These are phyloP conservation scores for Rhyacophila evoluta DNA, from an alignment of 2,888 invertebrate species.

Conservation along the genomic window DNA sequence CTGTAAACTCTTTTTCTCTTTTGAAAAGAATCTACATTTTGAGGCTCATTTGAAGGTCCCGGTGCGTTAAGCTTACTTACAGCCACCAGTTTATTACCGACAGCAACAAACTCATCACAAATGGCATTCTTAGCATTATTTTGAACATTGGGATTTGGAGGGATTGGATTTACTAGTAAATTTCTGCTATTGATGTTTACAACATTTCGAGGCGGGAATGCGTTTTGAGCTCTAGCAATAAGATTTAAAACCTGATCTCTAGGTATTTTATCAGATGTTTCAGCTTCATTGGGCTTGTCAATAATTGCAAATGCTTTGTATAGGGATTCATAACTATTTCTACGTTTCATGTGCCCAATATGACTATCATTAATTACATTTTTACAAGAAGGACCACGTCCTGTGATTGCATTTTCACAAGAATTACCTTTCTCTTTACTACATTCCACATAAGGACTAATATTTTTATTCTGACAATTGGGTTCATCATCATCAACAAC, in stretches of 20 bases:
- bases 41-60: not conserved
- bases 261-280: not conserved
- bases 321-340: not conserved
- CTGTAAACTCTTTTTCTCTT: slow-evolving; percentile 13
- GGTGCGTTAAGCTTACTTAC: not conserved
- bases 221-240: not conserved
- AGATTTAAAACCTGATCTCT: not conserved
- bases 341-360: not conserved
- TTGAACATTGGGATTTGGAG: not conserved
- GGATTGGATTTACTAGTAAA: not conserved
- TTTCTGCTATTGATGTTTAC: not conserved
- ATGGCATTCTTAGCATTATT: not conserved
- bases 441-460: not conserved
- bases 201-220: no score
- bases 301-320: slow-evolving; percentile 10
- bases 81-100: not conserved
- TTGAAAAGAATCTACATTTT: not conserved
- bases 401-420: not conserved
- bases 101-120: not conserved
- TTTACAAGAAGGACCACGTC: not conserved
- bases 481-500: not conserved
- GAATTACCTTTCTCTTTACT: not conserved
- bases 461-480: not conserved
- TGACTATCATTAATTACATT: not conserved
- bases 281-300: not conserved